These are phyloP conservation scores for Alviniconcha marisindica DNA, from an alignment of 1,140 invertebrate genomes.

Conservation along the genomic window DNA sequence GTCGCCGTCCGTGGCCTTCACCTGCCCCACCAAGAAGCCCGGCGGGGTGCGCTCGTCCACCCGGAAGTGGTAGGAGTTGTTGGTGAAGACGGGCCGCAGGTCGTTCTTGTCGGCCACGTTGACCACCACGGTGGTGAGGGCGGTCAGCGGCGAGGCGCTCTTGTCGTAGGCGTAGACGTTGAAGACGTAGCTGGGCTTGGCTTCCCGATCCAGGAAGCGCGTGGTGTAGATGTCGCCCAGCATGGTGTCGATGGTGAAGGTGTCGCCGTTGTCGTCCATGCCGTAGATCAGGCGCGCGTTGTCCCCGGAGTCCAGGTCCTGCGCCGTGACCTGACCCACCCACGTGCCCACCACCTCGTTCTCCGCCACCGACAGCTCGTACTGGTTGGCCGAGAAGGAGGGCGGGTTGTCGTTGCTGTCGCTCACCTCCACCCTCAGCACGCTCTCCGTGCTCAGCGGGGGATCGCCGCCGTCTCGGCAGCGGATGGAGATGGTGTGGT, in stretches of 20 bases:
- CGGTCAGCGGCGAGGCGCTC: slow-evolving; percentile 84
- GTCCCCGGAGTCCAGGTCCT: slow-evolving; percentile 78
- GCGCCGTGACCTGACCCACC: slow-evolving; percentile 47
- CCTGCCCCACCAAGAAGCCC: slow-evolving; percentile 89
- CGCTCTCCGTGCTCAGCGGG: slow-evolving; percentile 23
- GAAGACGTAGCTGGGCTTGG: slow-evolving; percentile 83
- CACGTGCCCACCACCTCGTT: slow-evolving; percentile 41
- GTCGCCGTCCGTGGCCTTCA: slow-evolving; percentile 93
- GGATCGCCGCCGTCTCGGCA: slow-evolving; percentile 55
- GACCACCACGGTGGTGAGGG: slow-evolving; percentile 86
- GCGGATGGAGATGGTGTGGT: slow-evolving; percentile 45
- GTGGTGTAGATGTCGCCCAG: slow-evolving; percentile 65
- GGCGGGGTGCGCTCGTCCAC: slow-evolving; percentile 90
- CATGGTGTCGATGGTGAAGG: slow-evolving; percentile 78
- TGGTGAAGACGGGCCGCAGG: slow-evolving; percentile 90
- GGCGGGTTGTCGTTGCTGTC: slow-evolving; percentile 61
- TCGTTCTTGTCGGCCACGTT: slow-evolving; percentile 94
- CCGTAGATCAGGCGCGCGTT: slow-evolving; percentile 52
- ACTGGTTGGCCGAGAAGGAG: slow-evolving; percentile 45
- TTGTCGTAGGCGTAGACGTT: slow-evolving; percentile 87
- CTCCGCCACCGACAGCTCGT: slow-evolving; percentile 47
- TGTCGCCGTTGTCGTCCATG: slow-evolving; percentile 52
- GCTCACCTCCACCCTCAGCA: slow-evolving; percentile 48
- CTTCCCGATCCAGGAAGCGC: slow-evolving; percentile 85
- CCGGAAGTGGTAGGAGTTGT: slow-evolving; percentile 85